Conservation (phyloP, 1,140 invertebrate genomes). For the Sarcophaga peregrina region DNA sequence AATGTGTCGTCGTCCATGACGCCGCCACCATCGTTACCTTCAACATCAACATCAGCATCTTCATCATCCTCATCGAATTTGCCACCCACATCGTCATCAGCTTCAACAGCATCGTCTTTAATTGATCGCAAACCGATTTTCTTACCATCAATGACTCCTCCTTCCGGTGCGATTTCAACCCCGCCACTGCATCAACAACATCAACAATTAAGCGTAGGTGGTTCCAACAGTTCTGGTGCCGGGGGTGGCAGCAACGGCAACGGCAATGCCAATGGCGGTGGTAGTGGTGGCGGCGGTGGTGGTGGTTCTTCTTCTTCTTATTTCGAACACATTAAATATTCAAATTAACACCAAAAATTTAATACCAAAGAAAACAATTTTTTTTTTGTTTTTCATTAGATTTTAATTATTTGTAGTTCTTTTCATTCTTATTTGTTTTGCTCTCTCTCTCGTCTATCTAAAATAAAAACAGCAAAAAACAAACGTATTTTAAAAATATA, state of each 20-base stretch:
- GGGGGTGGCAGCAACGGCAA: background rate
- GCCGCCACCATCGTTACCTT: slow-evolving; percentile 21
- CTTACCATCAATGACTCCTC: slow-evolving; percentile 59
- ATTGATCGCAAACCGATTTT: slow-evolving; percentile 63
- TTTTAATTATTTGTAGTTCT: background rate
- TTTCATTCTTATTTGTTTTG: no score
- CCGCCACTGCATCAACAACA: slow-evolving; percentile 47
- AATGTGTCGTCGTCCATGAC: background rate
- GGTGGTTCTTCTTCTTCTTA: slow-evolving; percentile 44
- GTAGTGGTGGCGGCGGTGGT: background rate
- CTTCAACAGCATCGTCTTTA: slow-evolving; percentile 49
- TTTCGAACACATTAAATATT: slow-evolving; percentile 62
- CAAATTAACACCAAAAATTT: slow-evolving; percentile 58
- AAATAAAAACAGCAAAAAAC: background rate
- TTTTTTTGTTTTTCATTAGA: slow-evolving; percentile 17
- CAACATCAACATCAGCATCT: slow-evolving; percentile 15
- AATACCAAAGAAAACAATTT: slow-evolving; percentile 35
- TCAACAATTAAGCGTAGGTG: slow-evolving; percentile 22
- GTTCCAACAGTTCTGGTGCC: background rate
- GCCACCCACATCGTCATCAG: slow-evolving; percentile 2
- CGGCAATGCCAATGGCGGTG: no score
- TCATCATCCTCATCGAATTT: slow-evolving; percentile 26
- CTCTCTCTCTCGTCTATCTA: background rate
- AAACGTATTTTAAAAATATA: no score
- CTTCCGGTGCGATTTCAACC: slow-evolving; percentile 47